Percentiles rank a stretch among this genome's conserved stretches.
phyloP scores from a whole-genome alignment of 2,113 vertebrate species.

The Nothobranchius kuhntae region DNA sequence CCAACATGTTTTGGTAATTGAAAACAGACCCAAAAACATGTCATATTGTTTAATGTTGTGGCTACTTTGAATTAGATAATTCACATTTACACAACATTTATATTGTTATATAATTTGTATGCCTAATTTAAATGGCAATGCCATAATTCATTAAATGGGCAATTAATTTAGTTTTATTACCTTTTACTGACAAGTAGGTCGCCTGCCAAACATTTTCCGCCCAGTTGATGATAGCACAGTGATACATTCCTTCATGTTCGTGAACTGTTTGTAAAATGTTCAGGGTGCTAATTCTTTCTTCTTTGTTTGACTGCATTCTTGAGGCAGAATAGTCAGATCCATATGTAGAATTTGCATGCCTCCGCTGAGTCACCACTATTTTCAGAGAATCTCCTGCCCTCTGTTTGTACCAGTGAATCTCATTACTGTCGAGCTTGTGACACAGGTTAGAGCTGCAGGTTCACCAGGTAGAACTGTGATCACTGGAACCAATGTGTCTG shows the following conservation, averaged over 20 bases:
- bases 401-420: slow-evolving; percentile 33
- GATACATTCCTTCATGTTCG: slow-evolving; percentile 35
- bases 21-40: no score
- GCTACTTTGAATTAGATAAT: no score
- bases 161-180: background rate
- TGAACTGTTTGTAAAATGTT: slow-evolving; percentile 5
- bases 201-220: slow-evolving; percentile 8
- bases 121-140: no score
- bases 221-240: slow-evolving; percentile 24
- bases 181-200: slow-evolving; percentile 27
- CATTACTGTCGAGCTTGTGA: accelerated
- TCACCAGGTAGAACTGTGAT: slow-evolving; percentile 20
- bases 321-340: accelerated
- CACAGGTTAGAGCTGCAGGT: slow-evolving; percentile 10
- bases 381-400: background rate
- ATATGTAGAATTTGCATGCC: background rate
- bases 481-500: slow-evolving; percentile 2
- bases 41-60: no score
- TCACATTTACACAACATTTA: no score
- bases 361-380: slow-evolving; percentile 2
- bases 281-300: accelerated
- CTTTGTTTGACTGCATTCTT: accelerated
- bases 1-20: no score
- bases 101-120: no score
- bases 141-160: no score